A percentile compares a stretch with the other conserved stretches of the same genome.
These are phyloP conservation scores for Selenia dentaria DNA, from an alignment of 2,888 invertebrate species.

Conservation along the genomic window DNA sequence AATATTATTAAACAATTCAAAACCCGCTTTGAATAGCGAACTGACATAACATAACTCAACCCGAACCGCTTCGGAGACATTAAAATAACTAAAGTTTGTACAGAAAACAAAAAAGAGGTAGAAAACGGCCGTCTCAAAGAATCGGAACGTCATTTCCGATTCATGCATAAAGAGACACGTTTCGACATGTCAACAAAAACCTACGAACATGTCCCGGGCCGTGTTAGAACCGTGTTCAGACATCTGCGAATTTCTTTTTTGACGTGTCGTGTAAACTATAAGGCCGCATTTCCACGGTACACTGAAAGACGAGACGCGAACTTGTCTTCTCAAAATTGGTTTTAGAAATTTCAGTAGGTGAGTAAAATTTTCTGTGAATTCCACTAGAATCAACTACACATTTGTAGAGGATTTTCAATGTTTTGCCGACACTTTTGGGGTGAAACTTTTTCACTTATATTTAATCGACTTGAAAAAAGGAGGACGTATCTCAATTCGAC, in stretches of 20 bases:
- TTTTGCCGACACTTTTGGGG: too few relatives aligned
- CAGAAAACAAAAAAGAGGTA: conserved; percentile 18
- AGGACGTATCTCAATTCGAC: too few relatives aligned
- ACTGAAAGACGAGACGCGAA: neutral
- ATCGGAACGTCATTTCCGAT: conserved; percentile 46
- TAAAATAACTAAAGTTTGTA: conserved; percentile 21
- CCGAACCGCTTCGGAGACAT: conserved; percentile 6
- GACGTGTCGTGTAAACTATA: conserved; percentile 6
- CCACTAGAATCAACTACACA: too few relatives aligned
- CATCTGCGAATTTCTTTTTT: conserved; percentile 24
- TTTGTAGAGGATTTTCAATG: too few relatives aligned
- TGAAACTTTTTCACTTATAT: too few relatives aligned
- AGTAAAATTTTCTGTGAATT: too few relatives aligned
- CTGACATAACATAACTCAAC: conserved; percentile 5
- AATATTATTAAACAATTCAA: conserved; percentile 13
- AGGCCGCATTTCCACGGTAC: neutral
- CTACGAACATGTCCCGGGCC: conserved; percentile 39
- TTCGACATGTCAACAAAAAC: conserved; percentile 54
- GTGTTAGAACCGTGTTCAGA: conserved; percentile 51
- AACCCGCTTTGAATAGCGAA: neutral
- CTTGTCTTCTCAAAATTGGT: too few relatives aligned
- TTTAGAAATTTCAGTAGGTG: too few relatives aligned
- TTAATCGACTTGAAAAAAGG: too few relatives aligned
- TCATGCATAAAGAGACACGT: conserved; percentile 64
- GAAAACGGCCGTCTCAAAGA: conserved; percentile 31